Evolutionary conservation across 2,113 vertebrate species (phyloP), one percentile per base, ranked within the genome.

Genomic region (Elaphurus davidianus): DNA sequence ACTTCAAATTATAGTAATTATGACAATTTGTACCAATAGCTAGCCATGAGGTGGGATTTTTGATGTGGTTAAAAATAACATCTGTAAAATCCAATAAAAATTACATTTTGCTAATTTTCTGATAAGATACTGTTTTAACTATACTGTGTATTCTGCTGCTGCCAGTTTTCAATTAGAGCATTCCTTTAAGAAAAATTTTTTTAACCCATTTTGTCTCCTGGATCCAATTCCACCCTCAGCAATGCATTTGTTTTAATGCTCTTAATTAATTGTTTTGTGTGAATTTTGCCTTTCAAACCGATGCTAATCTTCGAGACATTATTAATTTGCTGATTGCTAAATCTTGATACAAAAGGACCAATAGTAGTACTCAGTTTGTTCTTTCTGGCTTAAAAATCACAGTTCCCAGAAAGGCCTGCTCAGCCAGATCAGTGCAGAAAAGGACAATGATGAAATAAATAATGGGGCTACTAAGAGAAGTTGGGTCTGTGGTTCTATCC

Each of bases 21-120:
- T 98, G 98, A 99, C 99, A 99, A 99, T 99, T 99, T 99, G 98
- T 99, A 98, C 99, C 99, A 99, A 98, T 99, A 99, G 99, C 99
- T 99, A 99, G 99, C 98, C 99, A 99, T 6, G 98, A 99, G 99
- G 99, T 99, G 98, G 98, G 23, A 98, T 99, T 99, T 99, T 99
- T 99, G 99, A 99, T 99, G 99, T 99, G 99, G 99, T 99, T 99
- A 99, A 99, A 99, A 99, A 99, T 99, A 99, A 99, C 99, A 99
- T 99, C 99, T 99, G 98, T 99, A 99, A 99, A 99, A 99, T 98
- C 98, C 98, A 98, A 99, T 99, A 99, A 99, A 99, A 99, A 99
- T 99, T 99, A 99, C 99, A 98, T 99, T 99, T 99, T 99, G 99
- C 98, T 99, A 99, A 99, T 99, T 99, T 99, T 99, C 99, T 99